Evolutionary conservation across 1,140 invertebrate species (phyloP), one percentile per base, ranked within the genome.

Genomic region (Rhagoletis pomonella): DNA sequence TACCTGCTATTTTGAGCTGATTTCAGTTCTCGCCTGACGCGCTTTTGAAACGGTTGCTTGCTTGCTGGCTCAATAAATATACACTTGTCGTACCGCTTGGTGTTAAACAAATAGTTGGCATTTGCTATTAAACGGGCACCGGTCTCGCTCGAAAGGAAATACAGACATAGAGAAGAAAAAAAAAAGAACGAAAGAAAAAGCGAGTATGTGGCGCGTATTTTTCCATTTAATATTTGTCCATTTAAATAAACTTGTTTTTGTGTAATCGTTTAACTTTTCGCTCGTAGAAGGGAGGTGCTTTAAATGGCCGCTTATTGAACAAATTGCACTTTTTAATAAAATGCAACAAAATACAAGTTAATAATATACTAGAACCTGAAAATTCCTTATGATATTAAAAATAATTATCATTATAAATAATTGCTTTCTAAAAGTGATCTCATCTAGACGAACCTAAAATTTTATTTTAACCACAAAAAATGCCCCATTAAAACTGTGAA

Each of bases 31-130:
- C 44, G 73, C 47, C n/a, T 55, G n/a, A 55, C 73, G 44, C 73
- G 73, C 17, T 81, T 47, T 44, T 55, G 73, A 81, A 81, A 81
- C 73, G 73, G 73, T 81, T 55, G 73, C 4, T 81, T 81, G 44
- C 5, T 77, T 44, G n/a, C n/a, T 81, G 29, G 29, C 50, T 81
- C 14, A 81, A 55, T 17, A 81, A 55, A 67, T 67, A 39, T 29
- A 19, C 12, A 81, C 44, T 50, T 81, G 47, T 12, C 17, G 4
- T 50, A 55, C 47, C 10, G 47, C 19, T 81, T 44, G 50, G 47
- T 9, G 42, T 14, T 77, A 55, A 17, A 19, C 42, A 29, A 2
- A 7, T 55, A 81, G 73, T 50, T 81, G 73, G 50, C 44, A 73
- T 29, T 73, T 73, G 67, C 12, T 73, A 73, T 47, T 47, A 73